Evolutionary conservation across 2,113 vertebrate species (phyloP), one percentile per base, ranked within the genome.

Genomic region (Periophthalmus modestus): DNA sequence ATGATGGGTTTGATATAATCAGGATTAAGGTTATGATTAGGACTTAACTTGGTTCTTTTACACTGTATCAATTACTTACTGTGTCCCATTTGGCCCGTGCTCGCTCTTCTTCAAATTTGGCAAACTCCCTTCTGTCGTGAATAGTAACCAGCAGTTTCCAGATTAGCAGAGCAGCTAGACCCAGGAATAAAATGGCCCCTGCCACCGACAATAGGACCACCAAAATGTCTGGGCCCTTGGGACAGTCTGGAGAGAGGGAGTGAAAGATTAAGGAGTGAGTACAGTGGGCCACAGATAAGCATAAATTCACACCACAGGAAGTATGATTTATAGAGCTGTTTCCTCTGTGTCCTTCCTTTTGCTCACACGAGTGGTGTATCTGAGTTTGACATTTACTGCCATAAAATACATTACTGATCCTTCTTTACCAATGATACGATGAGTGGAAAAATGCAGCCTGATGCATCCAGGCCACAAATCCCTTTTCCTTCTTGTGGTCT

Each of bases 141-240:
- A 99, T 96, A 73, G 97, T 98, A 81, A 99, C 95, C 75, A 98
- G 94, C 55, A 99, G 93, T 81, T 99, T 99, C 98, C 98, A 99
- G 90, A 98, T 96, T 79, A 99, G 95, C 79, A 99, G 92, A 1
- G 94, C 90, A 0, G 94, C 91, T 0, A 99, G 90, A 62, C 97
- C 98, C 0, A 98, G 92, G 73, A 99, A 93, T 69, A 99, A 89
- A 87, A 99, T 95, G 85, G 97, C 95, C 0, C 95, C 97, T 0
- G 93, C 96, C 89, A 98, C 97, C 0, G 96, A 97, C 0, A 98
- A 92, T 77, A 99, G 90, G 73, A 98, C 95, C 81, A 98, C 95
- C 85, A 99, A 89, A 81, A 97, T 87, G 3, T 98, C 95, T 0
- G 96, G 94, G 0, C 96, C 96, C 73, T 96, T 95, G 0, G 96